Base-by-base conservation (phyloP, 2,113 vertebrate species). In the Odocoileus hemionus region DNA sequence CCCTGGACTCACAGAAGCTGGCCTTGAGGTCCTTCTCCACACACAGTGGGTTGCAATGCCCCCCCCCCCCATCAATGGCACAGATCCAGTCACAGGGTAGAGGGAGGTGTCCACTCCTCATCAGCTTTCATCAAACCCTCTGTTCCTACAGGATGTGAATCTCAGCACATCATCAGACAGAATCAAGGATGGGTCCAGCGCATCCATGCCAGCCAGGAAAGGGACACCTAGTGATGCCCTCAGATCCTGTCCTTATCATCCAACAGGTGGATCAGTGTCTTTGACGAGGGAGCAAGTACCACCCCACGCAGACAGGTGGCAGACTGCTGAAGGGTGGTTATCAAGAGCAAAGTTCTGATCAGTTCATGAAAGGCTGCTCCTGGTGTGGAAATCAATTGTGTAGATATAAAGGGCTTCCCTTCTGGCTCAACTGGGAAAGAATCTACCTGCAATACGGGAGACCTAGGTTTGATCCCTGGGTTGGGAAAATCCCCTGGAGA, bases 31-130 rank as follows among this genome's bases (percentile, higher is more conserved):
- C 47, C 7, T 4, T 43, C 90, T 54, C 58, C 12, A n/a, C 11
- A 26, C 14, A 2, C 2, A 3, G 28, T 1, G 5, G 23, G 50
- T 0, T 17, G 30, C 54, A 39, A 7, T 36, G 36, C 3, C n/a
- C 12, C 10, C 3, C n/a, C 12, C 10, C 45, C 6, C 52, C 36
- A 2, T n/a, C n/a, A 25, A 8, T 15, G 10, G 6, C 30, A 54
- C 61, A 10, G 36, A 33, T 67, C 43, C 17, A 1, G 33, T 43
- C 47, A 43, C 17, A 28, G 39, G 52, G 7, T 15, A 25, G 11
- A 11, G 6, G 10, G 13, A 0, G 1, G 19, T 6, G 10, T 25
- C 6, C 3, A 54, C 8, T 8, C 6, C 19, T 25, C 25, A 1
- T 21, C 50, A 28, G 14, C 5, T 43, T 47, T 30, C 45, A 30